Base-by-base conservation (phyloP, 2,888 invertebrate species). In the Drosophila subsilvestris region DNA sequence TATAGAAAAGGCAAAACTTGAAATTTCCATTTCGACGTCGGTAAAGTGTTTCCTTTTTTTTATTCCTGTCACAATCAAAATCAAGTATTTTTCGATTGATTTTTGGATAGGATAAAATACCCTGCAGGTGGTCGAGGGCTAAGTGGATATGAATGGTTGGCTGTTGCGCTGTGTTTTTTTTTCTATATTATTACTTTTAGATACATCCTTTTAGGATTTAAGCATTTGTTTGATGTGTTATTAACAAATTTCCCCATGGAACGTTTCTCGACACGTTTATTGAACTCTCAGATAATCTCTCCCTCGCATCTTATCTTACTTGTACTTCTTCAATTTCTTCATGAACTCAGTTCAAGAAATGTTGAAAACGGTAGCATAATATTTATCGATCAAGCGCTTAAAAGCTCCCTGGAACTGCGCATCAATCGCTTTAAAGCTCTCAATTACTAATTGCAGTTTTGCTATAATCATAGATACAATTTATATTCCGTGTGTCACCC, bases 361-460 rank as follows among this genome's bases (percentile, higher is more conserved):
- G 29, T 12, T 7, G 37, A 42, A 9, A 42, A 22, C 27, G 27
- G 0, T 27, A n/a, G 0, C 12, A 20, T 51, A 6, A 25, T 20
- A 14, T 3, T n/a, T 3, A 27, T 25, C 18, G 6, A 14, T 14
- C 1, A 7, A 2, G 9, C 6, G 7, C 45, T 45, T 6, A 29
- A 48, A 17, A 6, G 3, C 12, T 9, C 10, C 7, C 9, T 42
- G 14, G 22, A 18, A 20, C 20, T 9, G 10, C 17, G n/a, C 17
- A 29, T 6, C 18, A 45, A 45, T 32, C 22, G 17, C 25, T 27
- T 74, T 65, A 54, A 67, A 32, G 9, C 49, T 73, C 72, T 82
- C 74, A 75, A 86, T 85, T 86, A 77, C 85, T 75, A 87, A 83
- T 83, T 79, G 70, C 67, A 51, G 29, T 79, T 71, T 74, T 57